Percentiles rank a stretch among this genome's conserved stretches.
Evolutionary conservation across 2,888 invertebrate genomes (phyloP).

Genomic region (Drosophila hamatofila): DNA sequence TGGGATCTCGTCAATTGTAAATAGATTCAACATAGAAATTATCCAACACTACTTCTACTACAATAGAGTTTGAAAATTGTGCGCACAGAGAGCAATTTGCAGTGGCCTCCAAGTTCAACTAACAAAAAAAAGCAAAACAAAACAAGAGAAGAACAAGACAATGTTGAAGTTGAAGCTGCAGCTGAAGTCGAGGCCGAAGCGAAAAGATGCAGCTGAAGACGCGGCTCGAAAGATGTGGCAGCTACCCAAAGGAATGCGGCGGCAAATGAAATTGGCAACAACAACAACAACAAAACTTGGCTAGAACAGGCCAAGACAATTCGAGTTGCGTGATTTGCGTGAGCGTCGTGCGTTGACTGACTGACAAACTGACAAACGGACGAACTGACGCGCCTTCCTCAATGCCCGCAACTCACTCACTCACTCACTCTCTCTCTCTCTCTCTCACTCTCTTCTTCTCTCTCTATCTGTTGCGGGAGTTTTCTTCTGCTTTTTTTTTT

Average conservation of each 20-base stretch:
- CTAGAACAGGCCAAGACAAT: slow-evolving; percentile 62
- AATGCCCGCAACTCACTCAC: slow-evolving; percentile 15
- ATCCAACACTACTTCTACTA: slow-evolving; percentile 15
- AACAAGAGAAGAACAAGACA: neutral
- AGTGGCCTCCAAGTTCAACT: slow-evolving; percentile 79
- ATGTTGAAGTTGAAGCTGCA: slow-evolving; percentile 9
- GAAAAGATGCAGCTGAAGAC: slow-evolving; percentile 41
- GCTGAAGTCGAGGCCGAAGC: slow-evolving; percentile 2
- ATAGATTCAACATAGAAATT: slow-evolving; percentile 29
- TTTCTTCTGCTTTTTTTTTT: slow-evolving; percentile 15
- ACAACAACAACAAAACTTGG: slow-evolving; percentile 25
- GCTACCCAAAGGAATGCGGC: slow-evolving; percentile 59
- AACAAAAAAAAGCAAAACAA: slow-evolving; percentile 53
- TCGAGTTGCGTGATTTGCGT: slow-evolving; percentile 83
- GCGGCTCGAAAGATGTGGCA: slow-evolving; percentile 54
- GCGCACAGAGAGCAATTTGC: slow-evolving; percentile 68
- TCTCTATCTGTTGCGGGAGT: slow-evolving; percentile 66
- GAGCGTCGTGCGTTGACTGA: slow-evolving; percentile 82
- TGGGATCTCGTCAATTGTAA: slow-evolving; percentile 40
- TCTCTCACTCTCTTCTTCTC: neutral
- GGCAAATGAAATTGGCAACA: slow-evolving; percentile 64
- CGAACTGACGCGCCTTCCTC: slow-evolving; percentile 36
- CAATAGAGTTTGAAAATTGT: slow-evolving; percentile 64
- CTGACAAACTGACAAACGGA: slow-evolving; percentile 57
- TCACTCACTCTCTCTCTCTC: neutral